Evolutionary conservation across 2,113 vertebrate species (phyloP), one percentile per base, ranked within the genome.

Genomic region (Dinomys branickii): DNA sequence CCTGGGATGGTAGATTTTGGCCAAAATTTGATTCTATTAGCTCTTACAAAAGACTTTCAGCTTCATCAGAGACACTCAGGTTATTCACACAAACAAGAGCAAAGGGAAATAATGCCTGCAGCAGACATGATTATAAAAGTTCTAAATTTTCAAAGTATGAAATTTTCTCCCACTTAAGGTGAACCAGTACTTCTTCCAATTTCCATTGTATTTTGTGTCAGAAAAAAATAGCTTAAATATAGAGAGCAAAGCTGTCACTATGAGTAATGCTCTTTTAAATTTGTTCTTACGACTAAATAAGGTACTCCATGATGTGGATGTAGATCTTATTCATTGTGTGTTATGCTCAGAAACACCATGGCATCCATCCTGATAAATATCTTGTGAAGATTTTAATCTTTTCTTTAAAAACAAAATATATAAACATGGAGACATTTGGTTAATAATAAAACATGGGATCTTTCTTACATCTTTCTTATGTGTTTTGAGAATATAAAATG

Each of bases 71-170:
- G 63, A 85, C 14, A 50, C 12, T 7, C 26, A 52, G 47, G 17
- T 69, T 82, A 91, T 19, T 83, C 91, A 82, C 44, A 16, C 69
- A 89, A 93, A 75, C 30, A 30, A 33, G 56, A 90, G 35, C 3
- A 67, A 90, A 44, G 52, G 30, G 83, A 56, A 63, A 89, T 96
- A 91, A 69, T 75, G 35, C 16, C 92, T 91, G 16, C 1, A 87
- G 44, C 17, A 84, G 52, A 81, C 13, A 81, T 84, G 33, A 35
- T 94, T 90, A 84, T n/a, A 75, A 73, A 96, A 96, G 65, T 96
- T 97, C 85, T 69, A 77, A 94, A 88, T 96, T 35, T 93, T 95
- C 16, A 82, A 65, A 44, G 67, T 84, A 92, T 86, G 47, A 91
- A 30, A 77, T 81, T 78, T 85, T 59, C 83, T 75, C 2, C 47